These are phyloP conservation scores for Brachypalpus laphriformis DNA, from an alignment of 2,888 invertebrate species.

Conservation along the genomic window DNA sequence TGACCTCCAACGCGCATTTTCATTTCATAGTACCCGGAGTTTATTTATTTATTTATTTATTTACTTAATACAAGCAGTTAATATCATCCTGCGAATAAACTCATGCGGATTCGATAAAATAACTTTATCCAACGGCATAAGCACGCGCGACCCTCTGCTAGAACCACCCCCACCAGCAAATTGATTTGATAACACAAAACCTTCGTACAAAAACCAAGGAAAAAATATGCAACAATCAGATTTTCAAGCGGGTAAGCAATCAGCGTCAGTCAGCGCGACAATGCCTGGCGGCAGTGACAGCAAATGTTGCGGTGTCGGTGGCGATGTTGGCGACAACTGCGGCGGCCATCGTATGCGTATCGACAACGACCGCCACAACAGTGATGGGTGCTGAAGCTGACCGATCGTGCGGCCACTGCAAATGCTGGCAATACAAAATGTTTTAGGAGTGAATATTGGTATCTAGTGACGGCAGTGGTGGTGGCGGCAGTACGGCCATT, in stretches of 20 bases:
- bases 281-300: constrained; percentile 58
- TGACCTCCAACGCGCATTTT: constrained; percentile 18
- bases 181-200: constrained; percentile 3
- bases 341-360: constrained; percentile 30
- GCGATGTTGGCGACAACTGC: constrained; percentile 36
- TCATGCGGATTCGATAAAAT: constrained; percentile 37
- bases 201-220: constrained; percentile 42
- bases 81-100: constrained; percentile 6
- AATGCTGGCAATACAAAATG: constrained; percentile 6
- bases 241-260: constrained; percentile 55
- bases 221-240: constrained; percentile 50
- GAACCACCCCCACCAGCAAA: constrained; percentile 24
- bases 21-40: not conserved
- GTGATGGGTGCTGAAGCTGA: constrained; percentile 35
- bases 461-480: constrained; percentile 3
- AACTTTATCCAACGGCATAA: constrained; percentile 14
- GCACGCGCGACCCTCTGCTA: constrained; percentile 11
- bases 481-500: constrained; percentile 39
- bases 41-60: too few species aligned
- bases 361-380: constrained; percentile 23
- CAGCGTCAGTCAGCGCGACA: constrained; percentile 57
- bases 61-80: too few species aligned
- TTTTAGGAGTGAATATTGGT: constrained; percentile 12
- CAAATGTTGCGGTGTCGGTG: constrained; percentile 47
- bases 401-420: constrained; percentile 43